Conservation (phyloP, 2,113 vertebrate genomes). For the Halichoerus grypus region DNA sequence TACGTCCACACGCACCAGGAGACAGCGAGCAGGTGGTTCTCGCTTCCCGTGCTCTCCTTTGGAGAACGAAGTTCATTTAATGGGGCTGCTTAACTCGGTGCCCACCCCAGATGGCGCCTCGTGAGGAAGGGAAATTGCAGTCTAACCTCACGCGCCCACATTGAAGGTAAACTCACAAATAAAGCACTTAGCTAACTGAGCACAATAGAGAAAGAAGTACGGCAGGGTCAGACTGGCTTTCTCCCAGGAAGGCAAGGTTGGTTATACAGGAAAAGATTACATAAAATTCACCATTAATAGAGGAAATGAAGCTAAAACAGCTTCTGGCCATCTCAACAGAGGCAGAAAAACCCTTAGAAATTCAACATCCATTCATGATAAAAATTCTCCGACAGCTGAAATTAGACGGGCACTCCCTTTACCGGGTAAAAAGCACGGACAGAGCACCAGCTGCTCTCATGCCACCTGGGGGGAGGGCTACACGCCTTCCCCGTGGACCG, state of each 20-base stretch:
- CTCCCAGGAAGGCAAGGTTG: background rate
- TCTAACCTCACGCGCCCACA: background rate
- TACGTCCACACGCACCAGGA: accelerated
- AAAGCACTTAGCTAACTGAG: background rate
- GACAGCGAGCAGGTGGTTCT: no score
- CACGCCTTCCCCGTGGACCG: background rate
- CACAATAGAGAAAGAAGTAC: background rate
- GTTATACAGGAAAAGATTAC: background rate
- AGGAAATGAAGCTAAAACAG: background rate
- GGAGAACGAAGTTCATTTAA: background rate
- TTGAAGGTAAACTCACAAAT: no score
- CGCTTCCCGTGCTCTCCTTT: background rate
- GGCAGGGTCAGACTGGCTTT: no score
- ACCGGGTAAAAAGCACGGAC: background rate
- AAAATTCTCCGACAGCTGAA: background rate
- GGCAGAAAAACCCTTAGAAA: background rate
- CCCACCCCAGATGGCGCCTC: accelerated
- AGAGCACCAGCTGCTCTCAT: no score
- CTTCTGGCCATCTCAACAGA: background rate
- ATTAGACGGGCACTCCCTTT: background rate
- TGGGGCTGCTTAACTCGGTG: accelerated
- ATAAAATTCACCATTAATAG: background rate
- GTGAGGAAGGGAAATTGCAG: background rate
- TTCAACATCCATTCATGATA: background rate
- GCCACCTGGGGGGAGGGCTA: background rate